Conservation (phyloP, 2,888 invertebrate genomes). For the Lasioglossum figueresi region DNA sequence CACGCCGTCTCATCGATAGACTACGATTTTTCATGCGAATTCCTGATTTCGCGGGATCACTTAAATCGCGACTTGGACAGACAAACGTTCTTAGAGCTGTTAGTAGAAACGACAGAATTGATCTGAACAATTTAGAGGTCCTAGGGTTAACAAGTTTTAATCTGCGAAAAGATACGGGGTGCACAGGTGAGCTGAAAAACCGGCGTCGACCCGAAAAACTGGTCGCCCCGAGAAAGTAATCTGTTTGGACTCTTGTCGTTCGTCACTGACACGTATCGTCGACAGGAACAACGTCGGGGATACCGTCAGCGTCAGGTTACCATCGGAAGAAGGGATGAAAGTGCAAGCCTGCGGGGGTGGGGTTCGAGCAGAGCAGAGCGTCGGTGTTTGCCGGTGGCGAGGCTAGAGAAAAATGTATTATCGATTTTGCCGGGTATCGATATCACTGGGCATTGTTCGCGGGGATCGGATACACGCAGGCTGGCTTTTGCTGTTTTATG, state of each 20-base stretch:
- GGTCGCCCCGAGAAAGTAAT: slow-evolving; percentile 62
- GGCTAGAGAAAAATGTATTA: slow-evolving; percentile 63
- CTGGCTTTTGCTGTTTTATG: slow-evolving; percentile 49
- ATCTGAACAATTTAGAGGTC: background rate
- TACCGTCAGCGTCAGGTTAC: slow-evolving; percentile 27
- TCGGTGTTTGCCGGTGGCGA: slow-evolving; percentile 12
- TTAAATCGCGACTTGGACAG: too few relatives aligned
- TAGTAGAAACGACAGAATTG: background rate
- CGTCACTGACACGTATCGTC: slow-evolving; percentile 61
- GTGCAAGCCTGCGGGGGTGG: slow-evolving; percentile 11
- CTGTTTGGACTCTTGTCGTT: slow-evolving; percentile 63
- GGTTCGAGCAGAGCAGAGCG: background rate
- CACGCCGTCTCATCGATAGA: background rate
- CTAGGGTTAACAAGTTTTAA: background rate
- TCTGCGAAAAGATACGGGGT: background rate
- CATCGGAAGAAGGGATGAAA: slow-evolving; percentile 44
- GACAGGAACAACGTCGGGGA: slow-evolving; percentile 22
- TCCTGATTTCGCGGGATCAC: background rate
- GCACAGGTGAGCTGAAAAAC: slow-evolving; percentile 12
- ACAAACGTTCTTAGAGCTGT: background rate
- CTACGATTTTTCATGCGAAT: background rate
- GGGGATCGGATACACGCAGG: slow-evolving; percentile 37
- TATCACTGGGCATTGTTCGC: slow-evolving; percentile 64
- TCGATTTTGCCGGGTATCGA: slow-evolving; percentile 69
- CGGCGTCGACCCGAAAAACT: slow-evolving; percentile 28